Conservation (phyloP, 2,888 invertebrate species). For the Microplitis manilae region DNA sequence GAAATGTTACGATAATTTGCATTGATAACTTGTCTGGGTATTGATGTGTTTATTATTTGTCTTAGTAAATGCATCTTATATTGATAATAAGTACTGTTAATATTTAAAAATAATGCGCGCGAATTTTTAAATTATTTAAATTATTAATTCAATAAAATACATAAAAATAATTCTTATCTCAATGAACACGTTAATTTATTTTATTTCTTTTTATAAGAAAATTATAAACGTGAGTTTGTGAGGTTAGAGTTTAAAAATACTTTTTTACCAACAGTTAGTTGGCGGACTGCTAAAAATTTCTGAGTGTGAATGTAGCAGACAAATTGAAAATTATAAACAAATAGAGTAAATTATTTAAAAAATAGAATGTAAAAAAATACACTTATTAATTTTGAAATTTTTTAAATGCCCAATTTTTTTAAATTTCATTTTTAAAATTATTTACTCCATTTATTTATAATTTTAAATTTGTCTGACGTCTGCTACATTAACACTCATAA, state of each 20-base stretch:
- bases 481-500: too few relatives aligned
- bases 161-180: too few relatives aligned
- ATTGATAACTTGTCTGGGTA: background rate
- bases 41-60: background rate
- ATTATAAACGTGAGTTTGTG: background rate
- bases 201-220: background rate
- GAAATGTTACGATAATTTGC: constrained; percentile 3
- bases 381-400: too few relatives aligned
- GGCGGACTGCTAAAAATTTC: too few relatives aligned
- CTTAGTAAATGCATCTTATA: background rate
- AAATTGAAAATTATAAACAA: too few relatives aligned
- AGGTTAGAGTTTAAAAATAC: background rate
- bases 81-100: background rate
- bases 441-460: too few relatives aligned
- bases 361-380: too few relatives aligned
- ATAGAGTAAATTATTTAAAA: too few relatives aligned
- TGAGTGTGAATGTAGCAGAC: too few relatives aligned
- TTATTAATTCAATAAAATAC: background rate
- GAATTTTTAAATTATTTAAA: background rate
- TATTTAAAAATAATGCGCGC: background rate
- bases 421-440: too few relatives aligned
- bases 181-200: background rate
- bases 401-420: too few relatives aligned
- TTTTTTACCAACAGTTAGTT: background rate
- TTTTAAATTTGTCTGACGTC: too few relatives aligned